A percentile compares a stretch with the other conserved stretches of the same genome.
These are phyloP conservation scores for Platichthys stellatus DNA, from an alignment of 2,113 vertebrate genomes.

Conservation along the genomic window DNA sequence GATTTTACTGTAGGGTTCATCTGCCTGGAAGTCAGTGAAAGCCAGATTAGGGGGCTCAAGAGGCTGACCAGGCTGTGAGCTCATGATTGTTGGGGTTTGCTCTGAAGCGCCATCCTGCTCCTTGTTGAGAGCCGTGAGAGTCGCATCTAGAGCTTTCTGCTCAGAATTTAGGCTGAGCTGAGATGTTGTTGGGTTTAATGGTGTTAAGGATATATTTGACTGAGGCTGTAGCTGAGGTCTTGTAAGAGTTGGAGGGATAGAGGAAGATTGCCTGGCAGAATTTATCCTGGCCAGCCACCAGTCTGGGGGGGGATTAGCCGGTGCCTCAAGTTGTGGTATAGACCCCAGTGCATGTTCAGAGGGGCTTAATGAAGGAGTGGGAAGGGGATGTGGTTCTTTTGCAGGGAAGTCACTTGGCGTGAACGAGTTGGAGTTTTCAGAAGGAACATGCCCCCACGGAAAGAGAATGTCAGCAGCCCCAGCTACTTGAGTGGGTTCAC, in stretches of 20 bases:
- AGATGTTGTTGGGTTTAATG: conserved; percentile 26
- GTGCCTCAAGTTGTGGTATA: conserved; percentile 23
- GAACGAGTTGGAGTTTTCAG: conserved; percentile 43
- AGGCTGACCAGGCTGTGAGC: conserved; percentile 36
- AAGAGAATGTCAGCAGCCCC: conserved; percentile 33
- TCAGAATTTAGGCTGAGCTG: conserved; percentile 27
- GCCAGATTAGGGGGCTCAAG: conserved; percentile 33
- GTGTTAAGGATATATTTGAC: conserved; percentile 39
- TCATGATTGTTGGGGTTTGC: conserved; percentile 10
- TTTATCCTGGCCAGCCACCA: conserved; percentile 36
- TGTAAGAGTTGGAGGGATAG: conserved; percentile 22
- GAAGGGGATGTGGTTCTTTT: conserved; percentile 35
- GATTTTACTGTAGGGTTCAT: conserved; percentile 21
- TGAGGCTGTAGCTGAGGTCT: conserved; percentile 24
- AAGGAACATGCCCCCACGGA: conserved; percentile 7
- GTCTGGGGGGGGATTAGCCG: conserved; percentile 45
- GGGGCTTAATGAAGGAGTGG: conserved; percentile 43
- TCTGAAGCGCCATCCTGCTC: conserved; percentile 19
- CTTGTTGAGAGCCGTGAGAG: conserved; percentile 11
- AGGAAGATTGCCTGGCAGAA: conserved; percentile 34
- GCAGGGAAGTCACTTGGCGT: conserved; percentile 23
- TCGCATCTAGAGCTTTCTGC: conserved; percentile 18
- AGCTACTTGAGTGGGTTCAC: conserved; percentile 39
- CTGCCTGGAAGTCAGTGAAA: conserved; percentile 29
- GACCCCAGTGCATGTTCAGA: conserved; percentile 25